Base-by-base conservation (phyloP, 2,888 invertebrate genomes). In the Acheta domesticus region DNA sequence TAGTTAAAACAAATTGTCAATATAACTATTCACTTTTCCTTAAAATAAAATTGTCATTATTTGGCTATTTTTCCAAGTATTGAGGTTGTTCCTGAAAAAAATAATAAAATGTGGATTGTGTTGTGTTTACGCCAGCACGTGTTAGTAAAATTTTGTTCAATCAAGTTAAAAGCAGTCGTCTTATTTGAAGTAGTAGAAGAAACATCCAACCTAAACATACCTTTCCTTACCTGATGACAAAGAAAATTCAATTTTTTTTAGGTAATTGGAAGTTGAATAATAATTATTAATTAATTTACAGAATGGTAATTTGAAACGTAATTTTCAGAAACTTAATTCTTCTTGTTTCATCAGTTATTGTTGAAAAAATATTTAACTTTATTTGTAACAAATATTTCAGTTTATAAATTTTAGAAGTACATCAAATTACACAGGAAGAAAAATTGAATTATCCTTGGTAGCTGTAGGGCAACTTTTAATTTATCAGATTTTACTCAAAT, bases 21-120 rank as follows among this genome's bases (percentile, higher is more conserved):
- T 82, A 80, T 80, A 80, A 81, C 79, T 81, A 80, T 82, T 81
- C 80, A 80, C 80, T 80, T 80, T 80, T 81, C 80, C 79, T 75
- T 78, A 49, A 79, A 81, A 82, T 82, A 82, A 82, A 82, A 80
- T 81, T 82, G 82, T 82, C 82, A 81, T 82, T 81, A 76, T 81
- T 79, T 82, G 82, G 81, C 82, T 82, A 82, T 82, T 82, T 82
- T 82, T 82, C 80, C 82, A 82, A 82, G 81, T 81, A 82, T 80
- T 78, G 77, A 81, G 79, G 79, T 81, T 82, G 81, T 82, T 80
- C 81, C 81, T 82, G 79, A 73, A 73, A 49, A 73, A 76, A 62
- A 62, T 36, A 62, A 62, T 62, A 77, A 80, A 73, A 80, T 50
- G 77, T 77, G 49, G 62, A 50, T 49, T 79, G 77, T 77, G 36